Base-by-base conservation (phyloP, 1,140 invertebrate genomes). In the Papilio aristodemus region DNA sequence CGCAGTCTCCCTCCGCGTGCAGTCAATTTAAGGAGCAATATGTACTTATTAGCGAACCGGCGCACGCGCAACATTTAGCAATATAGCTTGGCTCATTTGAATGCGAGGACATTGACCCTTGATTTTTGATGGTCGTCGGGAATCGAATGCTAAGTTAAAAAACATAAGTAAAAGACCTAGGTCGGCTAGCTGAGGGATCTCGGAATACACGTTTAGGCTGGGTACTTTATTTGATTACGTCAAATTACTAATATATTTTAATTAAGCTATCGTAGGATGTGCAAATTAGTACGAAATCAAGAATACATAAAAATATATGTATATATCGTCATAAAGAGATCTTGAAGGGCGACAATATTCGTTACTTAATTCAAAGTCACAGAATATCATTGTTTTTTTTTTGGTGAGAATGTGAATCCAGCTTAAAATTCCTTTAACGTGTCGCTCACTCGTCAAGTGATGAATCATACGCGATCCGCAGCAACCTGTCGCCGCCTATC, bases 1-100 rank as follows among this genome's bases (percentile, higher is more conserved):
- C 13, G n/a, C 32, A 25, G 54, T 27, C 5, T 27, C 22, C 3
- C 22, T 36, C 17, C 14, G 27, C 17, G 59, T 38, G 17, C 59
- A 19, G 36, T 38, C 59, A 62, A 62, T 62, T 62, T 62, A 62
- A 62, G 32, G 14, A 62, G 59, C 59, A 38, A 62, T 62, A 62
- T 37, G 14, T 38, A 19, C 17, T 38, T 62, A 62, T 62, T 62
- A 62, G 59, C 36, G 36, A 62, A 36, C 4, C 59, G 59, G 27
- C 32, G 59, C 59, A 62, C 59, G 59, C 59, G 36, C 27, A 62
- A 38, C 59, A 62, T 62, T 62, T 62, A 62, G 59, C 59, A 36
- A 62, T 39, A 39, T 17, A 19, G 27, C 57, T 13, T 22, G 6
- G 36, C 59, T 62, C 27, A 62, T 62, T 62, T 62, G 59, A 62